Percentiles rank a stretch among this genome's conserved stretches.
Evolutionary conservation across 92 coral and sea anemone genomes (phyloP).

Genomic region (Zoanthus sansibaricus): DNA sequence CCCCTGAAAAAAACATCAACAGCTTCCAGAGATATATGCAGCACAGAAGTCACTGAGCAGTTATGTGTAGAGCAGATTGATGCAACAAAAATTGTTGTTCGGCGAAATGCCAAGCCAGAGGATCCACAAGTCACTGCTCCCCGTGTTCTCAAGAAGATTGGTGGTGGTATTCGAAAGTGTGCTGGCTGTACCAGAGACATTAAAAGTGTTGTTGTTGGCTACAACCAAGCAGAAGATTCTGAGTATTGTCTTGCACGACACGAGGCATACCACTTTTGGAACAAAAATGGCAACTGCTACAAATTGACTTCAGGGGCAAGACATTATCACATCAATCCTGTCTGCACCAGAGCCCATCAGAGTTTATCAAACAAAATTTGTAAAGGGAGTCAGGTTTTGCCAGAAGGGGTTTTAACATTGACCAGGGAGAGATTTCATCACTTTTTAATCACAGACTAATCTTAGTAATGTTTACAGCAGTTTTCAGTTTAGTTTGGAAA

Average conservation of each 20-base stretch:
- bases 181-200: slow-evolving; percentile 42
- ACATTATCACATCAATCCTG: slow-evolving; percentile 48
- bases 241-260: slow-evolving; percentile 44
- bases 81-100: slow-evolving; percentile 43
- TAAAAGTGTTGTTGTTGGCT: slow-evolving; percentile 23
- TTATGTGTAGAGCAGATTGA: slow-evolving; percentile 24
- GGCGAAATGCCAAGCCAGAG: slow-evolving; percentile 38
- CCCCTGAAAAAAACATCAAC: background rate
- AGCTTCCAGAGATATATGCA: background rate
- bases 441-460: background rate
- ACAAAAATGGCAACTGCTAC: slow-evolving; percentile 27
- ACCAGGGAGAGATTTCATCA: slow-evolving; percentile 25
- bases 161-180: slow-evolving; percentile 57
- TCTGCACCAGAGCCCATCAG: slow-evolving; percentile 27
- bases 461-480: background rate
- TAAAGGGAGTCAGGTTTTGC: slow-evolving; percentile 14
- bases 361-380: slow-evolving; percentile 18
- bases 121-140: slow-evolving; percentile 49
- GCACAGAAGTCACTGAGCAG: slow-evolving; percentile 16
- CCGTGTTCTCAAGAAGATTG: slow-evolving; percentile 46
- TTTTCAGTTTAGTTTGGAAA: background rate
- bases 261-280: slow-evolving; percentile 53
- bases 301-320: slow-evolving; percentile 45
- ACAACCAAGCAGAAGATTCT: slow-evolving; percentile 27
- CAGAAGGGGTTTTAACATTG: background rate